Percentiles rank a stretch among this genome's conserved stretches.
Conservation (phyloP, 2,888 invertebrate species). For the Escarpia spicata region DNA sequence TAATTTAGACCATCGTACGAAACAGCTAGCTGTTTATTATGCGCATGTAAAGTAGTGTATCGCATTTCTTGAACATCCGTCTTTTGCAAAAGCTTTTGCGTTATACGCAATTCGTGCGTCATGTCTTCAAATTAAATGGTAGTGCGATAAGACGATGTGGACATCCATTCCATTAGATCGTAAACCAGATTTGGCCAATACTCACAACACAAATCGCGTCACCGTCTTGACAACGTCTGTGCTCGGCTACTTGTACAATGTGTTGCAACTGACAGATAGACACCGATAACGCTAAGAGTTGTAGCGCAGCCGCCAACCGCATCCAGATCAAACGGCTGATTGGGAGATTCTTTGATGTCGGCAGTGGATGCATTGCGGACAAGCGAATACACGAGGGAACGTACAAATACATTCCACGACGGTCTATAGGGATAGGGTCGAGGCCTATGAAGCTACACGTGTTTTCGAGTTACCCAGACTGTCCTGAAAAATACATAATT, state of each 20-base stretch:
- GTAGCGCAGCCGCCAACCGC: neutral
- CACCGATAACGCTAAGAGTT: neutral
- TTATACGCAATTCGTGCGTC: neutral
- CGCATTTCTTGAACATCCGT: slow-evolving; percentile 5
- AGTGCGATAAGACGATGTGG: neutral
- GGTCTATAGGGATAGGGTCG: too few relatives aligned
- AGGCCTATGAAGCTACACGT: too few relatives aligned
- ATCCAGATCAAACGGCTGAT: neutral
- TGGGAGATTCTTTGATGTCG: neutral
- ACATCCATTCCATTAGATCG: neutral
- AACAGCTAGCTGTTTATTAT: neutral
- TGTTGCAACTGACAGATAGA: neutral
- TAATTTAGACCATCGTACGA: neutral
- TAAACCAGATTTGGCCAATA: neutral
- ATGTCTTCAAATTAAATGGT: neutral
- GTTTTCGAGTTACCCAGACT: neutral
- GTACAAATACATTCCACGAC: neutral
- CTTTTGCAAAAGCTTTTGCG: neutral
- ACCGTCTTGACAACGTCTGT: neutral
- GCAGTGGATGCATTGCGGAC: neutral
- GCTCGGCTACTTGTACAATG: neutral
- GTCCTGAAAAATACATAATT: neutral
- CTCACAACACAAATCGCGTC: neutral
- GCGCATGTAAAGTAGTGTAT: neutral
- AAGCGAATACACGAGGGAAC: neutral